Evolutionary conservation across 2,888 invertebrate genomes (phyloP).

Genomic region (Drosophila maculinotata): DNA sequence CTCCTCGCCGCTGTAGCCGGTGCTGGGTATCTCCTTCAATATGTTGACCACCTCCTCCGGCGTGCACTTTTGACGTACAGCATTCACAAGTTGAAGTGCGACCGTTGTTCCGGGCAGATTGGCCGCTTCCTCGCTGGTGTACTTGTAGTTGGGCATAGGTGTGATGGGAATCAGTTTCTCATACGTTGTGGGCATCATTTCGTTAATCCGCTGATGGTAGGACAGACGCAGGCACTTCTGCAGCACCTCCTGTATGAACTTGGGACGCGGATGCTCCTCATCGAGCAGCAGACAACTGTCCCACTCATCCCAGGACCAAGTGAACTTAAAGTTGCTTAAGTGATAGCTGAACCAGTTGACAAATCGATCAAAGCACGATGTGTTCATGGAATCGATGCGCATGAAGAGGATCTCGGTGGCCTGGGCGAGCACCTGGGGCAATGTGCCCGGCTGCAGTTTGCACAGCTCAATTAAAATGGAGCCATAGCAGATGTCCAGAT

Average conservation of each 20-base stretch:
- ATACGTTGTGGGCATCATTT: slow-evolving; percentile 96
- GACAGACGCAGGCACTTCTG: slow-evolving; percentile 95
- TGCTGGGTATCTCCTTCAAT: slow-evolving; percentile 93
- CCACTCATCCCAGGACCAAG: slow-evolving; percentile 99
- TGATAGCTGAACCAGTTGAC: slow-evolving; percentile 99
- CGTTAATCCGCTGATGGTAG: slow-evolving; percentile 96
- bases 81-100: slow-evolving; percentile 94
- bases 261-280: slow-evolving; percentile 95
- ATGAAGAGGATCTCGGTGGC: slow-evolving; percentile 98
- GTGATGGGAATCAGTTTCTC: slow-evolving; percentile 92
- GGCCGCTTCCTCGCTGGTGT: slow-evolving; percentile 94
- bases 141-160: slow-evolving; percentile 95
- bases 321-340: slow-evolving; percentile 99
- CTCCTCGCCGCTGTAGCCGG: slow-evolving; percentile 87
- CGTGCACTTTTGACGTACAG: slow-evolving; percentile 95
- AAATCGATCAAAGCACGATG: slow-evolving; percentile 98
- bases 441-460: slow-evolving; percentile 97
- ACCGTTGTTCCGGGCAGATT: slow-evolving; percentile 92
- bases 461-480: slow-evolving; percentile 98
- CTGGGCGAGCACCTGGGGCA: slow-evolving; percentile 99
- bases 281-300: slow-evolving; percentile 93
- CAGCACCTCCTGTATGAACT: slow-evolving; percentile 97
- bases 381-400: slow-evolving; percentile 98
- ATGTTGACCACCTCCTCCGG: slow-evolving; percentile 95
- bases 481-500: slow-evolving; percentile 96